These are phyloP conservation scores for Ashinkailepas kermadecensis DNA, from an alignment of 2,888 invertebrate species.

Conservation along the genomic window DNA sequence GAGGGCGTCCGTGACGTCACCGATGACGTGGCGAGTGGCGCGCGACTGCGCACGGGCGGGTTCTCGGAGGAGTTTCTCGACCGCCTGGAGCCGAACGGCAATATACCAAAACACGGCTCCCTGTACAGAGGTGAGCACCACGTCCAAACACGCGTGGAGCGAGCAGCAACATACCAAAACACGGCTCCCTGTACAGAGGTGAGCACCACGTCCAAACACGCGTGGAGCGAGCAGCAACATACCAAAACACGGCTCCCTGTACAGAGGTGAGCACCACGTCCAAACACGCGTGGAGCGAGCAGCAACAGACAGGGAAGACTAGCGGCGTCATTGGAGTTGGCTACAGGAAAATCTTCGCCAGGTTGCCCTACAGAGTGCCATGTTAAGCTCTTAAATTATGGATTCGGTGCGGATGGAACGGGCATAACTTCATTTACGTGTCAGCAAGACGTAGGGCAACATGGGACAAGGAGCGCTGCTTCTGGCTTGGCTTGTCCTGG, in stretches of 20 bases:
- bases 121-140: background rate
- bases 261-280: background rate
- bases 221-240: slow-evolving; percentile 72
- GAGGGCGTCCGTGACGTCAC: slow-evolving; percentile 23
- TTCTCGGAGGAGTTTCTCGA: slow-evolving; percentile 91
- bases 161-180: slow-evolving; percentile 77
- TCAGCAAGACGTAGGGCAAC: too few species aligned
- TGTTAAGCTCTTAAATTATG: too few species aligned
- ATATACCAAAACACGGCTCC: slow-evolving; percentile 56
- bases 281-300: too few species aligned
- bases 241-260: slow-evolving; percentile 46
- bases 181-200: slow-evolving; percentile 9
- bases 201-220: background rate
- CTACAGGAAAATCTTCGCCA: too few species aligned
- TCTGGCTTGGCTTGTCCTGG: too few species aligned
- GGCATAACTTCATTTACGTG: too few species aligned
- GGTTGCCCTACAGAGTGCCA: too few species aligned
- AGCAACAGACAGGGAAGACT: too few species aligned
- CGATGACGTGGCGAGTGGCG: slow-evolving; percentile 24
- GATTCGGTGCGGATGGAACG: too few species aligned
- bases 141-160: slow-evolving; percentile 38
- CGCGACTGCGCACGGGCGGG: slow-evolving; percentile 53
- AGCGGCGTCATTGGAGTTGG: too few species aligned
- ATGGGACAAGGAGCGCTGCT: too few species aligned
- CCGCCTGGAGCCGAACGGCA: slow-evolving; percentile 85